Percentiles rank a stretch among this genome's conserved stretches.
These are phyloP conservation scores for Leptosomus discolor DNA, from an alignment of 2,113 vertebrate species.

Conservation along the genomic window DNA sequence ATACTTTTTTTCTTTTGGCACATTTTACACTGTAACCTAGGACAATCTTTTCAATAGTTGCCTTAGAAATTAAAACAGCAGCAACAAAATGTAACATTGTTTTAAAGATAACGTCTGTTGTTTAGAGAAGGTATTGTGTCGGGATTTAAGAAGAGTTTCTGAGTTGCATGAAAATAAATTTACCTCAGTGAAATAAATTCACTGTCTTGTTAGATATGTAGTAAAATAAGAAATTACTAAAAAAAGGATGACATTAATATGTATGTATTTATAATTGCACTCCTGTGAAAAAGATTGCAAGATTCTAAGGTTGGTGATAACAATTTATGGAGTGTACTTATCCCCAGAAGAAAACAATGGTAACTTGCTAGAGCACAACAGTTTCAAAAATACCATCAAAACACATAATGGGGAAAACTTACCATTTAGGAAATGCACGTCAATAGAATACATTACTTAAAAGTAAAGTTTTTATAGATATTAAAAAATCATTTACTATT, in stretches of 20 bases:
- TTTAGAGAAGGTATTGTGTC: not conserved
- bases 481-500: not conserved
- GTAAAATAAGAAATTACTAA: constrained; percentile 33
- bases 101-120: not conserved
- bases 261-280: constrained; percentile 42
- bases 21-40: too few relatives aligned
- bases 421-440: not conserved
- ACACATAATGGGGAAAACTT: not conserved
- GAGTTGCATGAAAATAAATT: not conserved
- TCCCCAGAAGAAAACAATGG: not conserved
- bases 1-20: too few relatives aligned
- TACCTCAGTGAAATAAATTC: not conserved
- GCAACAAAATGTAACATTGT: not conserved
- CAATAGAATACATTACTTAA: not conserved
- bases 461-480: not conserved
- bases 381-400: not conserved
- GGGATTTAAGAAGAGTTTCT: not conserved
- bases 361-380: not conserved
- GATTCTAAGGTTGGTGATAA: not conserved
- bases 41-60: not conserved
- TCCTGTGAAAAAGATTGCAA: constrained; percentile 8
- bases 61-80: not conserved
- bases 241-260: constrained; percentile 49
- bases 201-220: not conserved
- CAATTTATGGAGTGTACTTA: not conserved